These are phyloP conservation scores for Rhea pennata DNA, from an alignment of 2,113 vertebrate species.

Conservation along the genomic window DNA sequence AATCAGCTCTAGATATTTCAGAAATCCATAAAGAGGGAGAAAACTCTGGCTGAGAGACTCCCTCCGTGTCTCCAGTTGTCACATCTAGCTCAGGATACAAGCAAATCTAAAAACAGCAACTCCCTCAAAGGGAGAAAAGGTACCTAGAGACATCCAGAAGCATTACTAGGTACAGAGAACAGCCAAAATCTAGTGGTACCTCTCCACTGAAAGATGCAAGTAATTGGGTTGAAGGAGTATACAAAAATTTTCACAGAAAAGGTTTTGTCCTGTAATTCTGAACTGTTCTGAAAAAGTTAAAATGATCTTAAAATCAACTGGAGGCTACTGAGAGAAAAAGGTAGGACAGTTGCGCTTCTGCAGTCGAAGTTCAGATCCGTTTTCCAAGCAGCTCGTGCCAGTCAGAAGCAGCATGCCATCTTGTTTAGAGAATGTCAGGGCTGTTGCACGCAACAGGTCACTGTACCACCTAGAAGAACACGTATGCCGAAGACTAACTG, in stretches of 20 bases:
- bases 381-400: background rate
- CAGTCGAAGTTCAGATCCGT: background rate
- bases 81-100: background rate
- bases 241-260: background rate
- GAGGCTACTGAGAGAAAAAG: background rate
- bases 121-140: background rate
- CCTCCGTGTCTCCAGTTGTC: background rate
- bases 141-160: background rate
- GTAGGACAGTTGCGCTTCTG: background rate
- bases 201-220: rapidly evolving
- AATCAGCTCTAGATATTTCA: background rate
- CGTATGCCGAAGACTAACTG: no score
- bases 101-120: background rate
- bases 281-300: background rate
- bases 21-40: background rate
- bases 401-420: background rate
- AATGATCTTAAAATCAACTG: background rate
- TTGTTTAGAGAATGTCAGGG: background rate
- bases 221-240: background rate
- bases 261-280: background rate
- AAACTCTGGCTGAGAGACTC: background rate
- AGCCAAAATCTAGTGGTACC: background rate
- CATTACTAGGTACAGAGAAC: background rate
- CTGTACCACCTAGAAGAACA: background rate
- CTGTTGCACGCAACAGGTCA: background rate